Evolutionary conservation across 2,888 invertebrate species (phyloP).

Genomic region (Trissoscelio sp.): DNA sequence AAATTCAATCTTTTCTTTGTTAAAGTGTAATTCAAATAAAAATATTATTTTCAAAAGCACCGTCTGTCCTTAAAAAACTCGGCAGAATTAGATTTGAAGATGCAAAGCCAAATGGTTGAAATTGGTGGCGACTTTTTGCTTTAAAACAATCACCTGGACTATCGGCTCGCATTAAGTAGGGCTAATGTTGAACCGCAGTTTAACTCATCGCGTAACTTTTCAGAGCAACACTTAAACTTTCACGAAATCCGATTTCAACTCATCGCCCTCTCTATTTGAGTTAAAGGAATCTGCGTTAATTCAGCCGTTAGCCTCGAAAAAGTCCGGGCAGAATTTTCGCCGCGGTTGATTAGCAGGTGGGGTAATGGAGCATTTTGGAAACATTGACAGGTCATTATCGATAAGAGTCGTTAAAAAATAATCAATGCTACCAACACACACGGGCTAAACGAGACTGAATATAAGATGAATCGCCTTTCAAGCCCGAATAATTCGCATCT

Average conservation of each 20-base stretch:
- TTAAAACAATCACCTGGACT: constrained; percentile 16
- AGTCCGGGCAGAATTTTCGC: neutral
- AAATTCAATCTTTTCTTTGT: too few species aligned
- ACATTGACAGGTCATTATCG: constrained; percentile 50
- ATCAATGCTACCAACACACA: constrained; percentile 56
- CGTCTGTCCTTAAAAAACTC: too few species aligned
- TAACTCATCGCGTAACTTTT: constrained; percentile 41
- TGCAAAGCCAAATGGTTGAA: neutral
- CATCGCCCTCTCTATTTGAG: constrained; percentile 27
- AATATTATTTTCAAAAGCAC: too few species aligned
- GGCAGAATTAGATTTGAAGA: neutral
- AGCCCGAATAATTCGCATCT: constrained; percentile 77
- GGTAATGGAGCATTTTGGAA: neutral
- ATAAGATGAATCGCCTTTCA: constrained; percentile 76
- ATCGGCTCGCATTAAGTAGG: constrained; percentile 35
- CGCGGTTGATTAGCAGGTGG: constrained; percentile 3
- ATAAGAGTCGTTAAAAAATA: constrained; percentile 62
- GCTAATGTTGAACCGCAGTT: constrained; percentile 39
- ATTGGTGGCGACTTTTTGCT: neutral
- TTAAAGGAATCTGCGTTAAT: constrained; percentile 30
- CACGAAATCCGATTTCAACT: constrained; percentile 33
- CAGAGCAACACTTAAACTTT: constrained; percentile 26
- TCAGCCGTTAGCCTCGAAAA: neutral
- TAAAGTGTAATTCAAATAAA: too few species aligned
- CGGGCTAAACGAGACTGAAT: constrained; percentile 55